Evolutionary conservation across 2,113 vertebrate species (phyloP), one percentile per base, ranked within the genome.

Genomic region (Bos javanicus): DNA sequence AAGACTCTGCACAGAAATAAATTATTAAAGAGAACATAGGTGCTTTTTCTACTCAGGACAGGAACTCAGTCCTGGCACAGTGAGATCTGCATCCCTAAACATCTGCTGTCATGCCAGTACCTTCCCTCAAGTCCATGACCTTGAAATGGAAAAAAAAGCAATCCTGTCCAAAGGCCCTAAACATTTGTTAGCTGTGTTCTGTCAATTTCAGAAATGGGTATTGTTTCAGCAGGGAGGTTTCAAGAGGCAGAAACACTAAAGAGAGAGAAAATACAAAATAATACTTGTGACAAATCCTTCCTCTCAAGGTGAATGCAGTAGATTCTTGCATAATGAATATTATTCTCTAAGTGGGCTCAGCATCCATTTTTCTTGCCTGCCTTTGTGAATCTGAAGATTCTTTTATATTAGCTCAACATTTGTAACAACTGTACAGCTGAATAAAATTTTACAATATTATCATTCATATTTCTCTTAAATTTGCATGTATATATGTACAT

Each of bases 251-350:
- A 95, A 74, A 83, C 87, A 50, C 1, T 59, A 56, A 46, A 9
- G 46, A 91, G 90, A 95, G 76, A 64, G 25, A 89, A 97, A 91
- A 93, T 50, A 80, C 33, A 85, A 95, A 76, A 85, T 93, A 82
- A 67, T 94, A 59, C 52, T 48, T 3, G 7, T n/a, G 43, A 84
- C n/a, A 93, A 86, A 95, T 57, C 33, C 33, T 91, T 56, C 46
- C 15, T 91, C n/a, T 86, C 48, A 30, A 97, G 64, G 64, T 86
- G 87, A 71, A 88, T 57, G 39, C 78, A 48, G 10, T 30, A 30
- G 52, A 64, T 76, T 91, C 57, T 94, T 86, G 12, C 57, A 59
- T 90, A 90, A 92, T 94, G n/a, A 95, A 81, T 19, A 46, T 94
- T 78, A 67, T 90, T 39, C 46, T 88, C 67, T 39, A 17, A 81